Evolutionary conservation across 2,888 invertebrate species (phyloP).

Genomic region (Calliscelio sp.): DNA sequence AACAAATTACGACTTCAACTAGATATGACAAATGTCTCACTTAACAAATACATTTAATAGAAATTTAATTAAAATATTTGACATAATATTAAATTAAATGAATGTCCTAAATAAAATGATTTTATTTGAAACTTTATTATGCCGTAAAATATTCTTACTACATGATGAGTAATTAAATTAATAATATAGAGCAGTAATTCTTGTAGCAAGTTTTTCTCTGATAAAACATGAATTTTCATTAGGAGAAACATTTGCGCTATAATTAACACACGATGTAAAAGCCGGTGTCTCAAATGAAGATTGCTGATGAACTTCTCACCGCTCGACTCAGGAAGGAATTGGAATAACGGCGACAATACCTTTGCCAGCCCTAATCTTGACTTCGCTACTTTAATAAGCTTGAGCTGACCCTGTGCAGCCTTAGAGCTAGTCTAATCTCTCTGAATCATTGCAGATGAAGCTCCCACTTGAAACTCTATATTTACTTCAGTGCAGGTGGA

Average conservation of each 20-base stretch:
- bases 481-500: constrained; percentile 47
- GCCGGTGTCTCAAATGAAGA: not conserved
- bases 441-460: constrained; percentile 50
- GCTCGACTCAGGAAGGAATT: constrained; percentile 13
- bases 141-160: no score
- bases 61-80: no score
- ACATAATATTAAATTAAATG: no score
- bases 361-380: constrained; percentile 73
- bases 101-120: no score
- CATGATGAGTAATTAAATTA: no score
- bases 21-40: no score
- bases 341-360: constrained; percentile 48
- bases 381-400: constrained; percentile 71
- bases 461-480: constrained; percentile 46
- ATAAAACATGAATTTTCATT: not conserved
- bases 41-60: no score
- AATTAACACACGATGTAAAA: not conserved
- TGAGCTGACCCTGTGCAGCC: constrained; percentile 54
- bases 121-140: no score
- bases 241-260: not conserved
- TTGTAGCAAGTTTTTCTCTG: not conserved
- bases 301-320: constrained; percentile 12
- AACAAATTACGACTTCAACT: no score
- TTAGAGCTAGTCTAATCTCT: constrained; percentile 53
- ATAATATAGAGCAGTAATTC: no score